A percentile compares a stretch with the other conserved stretches of the same genome.
Evolutionary conservation across 2,113 vertebrate species (phyloP).

Genomic region (Indri indri): DNA sequence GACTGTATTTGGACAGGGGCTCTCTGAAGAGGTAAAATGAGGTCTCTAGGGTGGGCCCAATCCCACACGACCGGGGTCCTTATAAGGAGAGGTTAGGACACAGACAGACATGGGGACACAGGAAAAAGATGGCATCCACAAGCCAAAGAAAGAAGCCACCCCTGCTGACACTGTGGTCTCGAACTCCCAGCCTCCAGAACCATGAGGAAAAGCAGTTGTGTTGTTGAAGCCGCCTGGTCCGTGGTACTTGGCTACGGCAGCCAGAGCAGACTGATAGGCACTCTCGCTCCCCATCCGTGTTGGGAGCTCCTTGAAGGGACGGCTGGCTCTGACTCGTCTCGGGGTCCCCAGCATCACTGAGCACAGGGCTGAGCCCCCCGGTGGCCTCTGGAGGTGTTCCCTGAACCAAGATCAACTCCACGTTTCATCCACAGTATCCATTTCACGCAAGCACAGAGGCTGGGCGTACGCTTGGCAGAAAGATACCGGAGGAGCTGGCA

Average conservation of each 20-base stretch:
- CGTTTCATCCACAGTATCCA: not conserved
- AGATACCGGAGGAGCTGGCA: not conserved
- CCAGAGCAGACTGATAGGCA: rapidly evolving
- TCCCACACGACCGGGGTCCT: not conserved
- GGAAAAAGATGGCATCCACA: rapidly evolving
- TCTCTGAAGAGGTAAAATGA: not conserved
- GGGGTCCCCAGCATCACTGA: not conserved
- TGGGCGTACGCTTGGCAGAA: too few relatives aligned
- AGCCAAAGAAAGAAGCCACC: not conserved
- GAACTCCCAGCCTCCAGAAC: rapidly evolving
- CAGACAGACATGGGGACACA: not conserved
- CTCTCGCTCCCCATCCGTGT: rapidly evolving
- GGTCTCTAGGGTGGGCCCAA: not conserved
- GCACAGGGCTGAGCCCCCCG: not conserved
- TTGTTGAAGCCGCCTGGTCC: not conserved
- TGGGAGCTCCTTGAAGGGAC: not conserved
- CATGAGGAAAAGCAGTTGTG: too few relatives aligned
- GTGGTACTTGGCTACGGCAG: not conserved
- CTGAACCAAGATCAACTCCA: rapidly evolving
- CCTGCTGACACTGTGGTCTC: too few relatives aligned
- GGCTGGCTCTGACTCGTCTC: not conserved
- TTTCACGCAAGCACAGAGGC: not conserved
- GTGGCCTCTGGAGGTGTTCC: rapidly evolving
- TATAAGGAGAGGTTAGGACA: not conserved
- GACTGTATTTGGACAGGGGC: not conserved